phyloP scores from a whole-genome alignment of 2,113 vertebrate genomes.

The Octodon degus region DNA sequence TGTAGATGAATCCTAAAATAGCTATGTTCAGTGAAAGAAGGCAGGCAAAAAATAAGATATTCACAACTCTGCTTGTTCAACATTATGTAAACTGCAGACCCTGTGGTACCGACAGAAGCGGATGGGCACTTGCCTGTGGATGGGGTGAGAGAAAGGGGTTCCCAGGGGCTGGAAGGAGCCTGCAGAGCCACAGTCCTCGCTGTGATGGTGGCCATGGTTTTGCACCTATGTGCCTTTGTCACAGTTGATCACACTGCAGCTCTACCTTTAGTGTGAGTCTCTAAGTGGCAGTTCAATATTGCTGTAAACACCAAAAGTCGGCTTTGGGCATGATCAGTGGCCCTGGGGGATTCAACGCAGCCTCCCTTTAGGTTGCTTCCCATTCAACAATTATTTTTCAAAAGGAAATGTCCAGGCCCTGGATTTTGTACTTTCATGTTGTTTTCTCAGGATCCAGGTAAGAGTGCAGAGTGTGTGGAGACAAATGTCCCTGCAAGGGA shows the following conservation, averaged over 20 bases:
- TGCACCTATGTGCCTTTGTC: neutral
- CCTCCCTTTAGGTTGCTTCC: neutral
- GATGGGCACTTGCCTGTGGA: neutral
- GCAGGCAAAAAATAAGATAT: neutral
- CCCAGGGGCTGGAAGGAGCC: neutral
- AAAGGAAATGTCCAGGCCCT: neutral
- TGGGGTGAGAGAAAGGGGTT: too few species aligned
- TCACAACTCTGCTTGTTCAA: neutral
- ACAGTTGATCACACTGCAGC: neutral
- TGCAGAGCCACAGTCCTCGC: neutral
- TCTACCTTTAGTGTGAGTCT: neutral
- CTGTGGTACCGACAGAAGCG: neutral
- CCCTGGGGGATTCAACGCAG: neutral
- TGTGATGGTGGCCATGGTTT: neutral
- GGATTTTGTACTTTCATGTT: neutral
- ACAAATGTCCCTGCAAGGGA: too few species aligned
- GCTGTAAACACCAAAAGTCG: neutral
- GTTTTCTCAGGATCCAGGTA: neutral
- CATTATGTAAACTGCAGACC: neutral
- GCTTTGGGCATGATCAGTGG: neutral
- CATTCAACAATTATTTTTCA: neutral
- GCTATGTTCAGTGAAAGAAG: neutral
- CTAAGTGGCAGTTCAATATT: neutral
- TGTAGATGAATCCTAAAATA: neutral
- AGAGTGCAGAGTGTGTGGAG: neutral